Evolutionary conservation across 2,113 vertebrate species (phyloP).

Genomic region (Anhinga anhinga): DNA sequence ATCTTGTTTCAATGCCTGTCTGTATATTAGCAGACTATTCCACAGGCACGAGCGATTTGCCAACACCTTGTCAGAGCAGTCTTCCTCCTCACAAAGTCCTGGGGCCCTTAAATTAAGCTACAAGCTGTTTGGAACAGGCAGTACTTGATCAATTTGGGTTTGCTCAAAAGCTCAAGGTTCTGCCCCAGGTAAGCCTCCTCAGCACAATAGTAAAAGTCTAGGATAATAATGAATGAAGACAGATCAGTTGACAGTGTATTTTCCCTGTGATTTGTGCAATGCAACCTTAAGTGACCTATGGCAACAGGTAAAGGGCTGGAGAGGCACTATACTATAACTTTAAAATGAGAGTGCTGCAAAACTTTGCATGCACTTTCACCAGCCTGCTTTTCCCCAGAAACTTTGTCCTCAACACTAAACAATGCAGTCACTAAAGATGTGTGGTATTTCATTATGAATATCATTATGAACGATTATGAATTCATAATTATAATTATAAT

Average conservation of each 20-base stretch:
- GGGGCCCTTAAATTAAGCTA: neutral
- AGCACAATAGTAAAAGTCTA: neutral
- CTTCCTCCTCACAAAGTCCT: neutral
- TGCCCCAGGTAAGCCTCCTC: neutral
- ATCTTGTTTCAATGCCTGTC: neutral
- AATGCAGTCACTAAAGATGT: neutral
- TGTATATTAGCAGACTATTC: neutral
- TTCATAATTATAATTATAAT: too few species aligned
- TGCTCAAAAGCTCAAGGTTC: neutral
- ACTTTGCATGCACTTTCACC: neutral
- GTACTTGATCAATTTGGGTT: neutral
- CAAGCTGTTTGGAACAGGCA: neutral
- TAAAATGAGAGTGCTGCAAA: neutral
- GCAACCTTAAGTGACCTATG: neutral
- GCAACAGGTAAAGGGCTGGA: neutral
- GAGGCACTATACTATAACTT: neutral
- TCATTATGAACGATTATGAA: too few species aligned
- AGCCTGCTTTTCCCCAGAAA: neutral
- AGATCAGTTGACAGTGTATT: neutral
- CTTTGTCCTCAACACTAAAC: neutral
- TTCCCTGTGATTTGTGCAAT: neutral
- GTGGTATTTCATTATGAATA: neutral
- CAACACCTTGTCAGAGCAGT: neutral
- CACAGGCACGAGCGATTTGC: rapidly evolving
- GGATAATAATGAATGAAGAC: neutral